A percentile compares a stretch with the other conserved stretches of the same genome.
phyloP scores from a whole-genome alignment of 2,797 vertebrate genomes.

The Tympanoctomys barrerae region DNA sequence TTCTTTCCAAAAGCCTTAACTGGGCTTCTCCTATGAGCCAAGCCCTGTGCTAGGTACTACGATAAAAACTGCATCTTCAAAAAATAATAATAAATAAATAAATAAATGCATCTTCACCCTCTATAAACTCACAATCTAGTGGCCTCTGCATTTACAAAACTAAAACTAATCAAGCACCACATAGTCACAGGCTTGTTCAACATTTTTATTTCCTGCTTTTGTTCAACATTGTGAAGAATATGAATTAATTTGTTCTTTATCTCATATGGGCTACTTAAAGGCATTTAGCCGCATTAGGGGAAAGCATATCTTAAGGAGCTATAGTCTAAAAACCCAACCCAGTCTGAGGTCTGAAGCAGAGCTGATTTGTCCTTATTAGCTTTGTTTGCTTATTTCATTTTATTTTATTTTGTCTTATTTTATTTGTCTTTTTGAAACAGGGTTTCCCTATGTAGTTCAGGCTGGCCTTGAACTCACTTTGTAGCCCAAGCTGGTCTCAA shows the following conservation, averaged over 20 bases:
- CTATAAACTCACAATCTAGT: background rate
- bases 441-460: background rate
- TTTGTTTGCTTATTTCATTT: background rate
- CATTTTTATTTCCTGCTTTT: background rate
- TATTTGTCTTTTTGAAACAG: background rate
- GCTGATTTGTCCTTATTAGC: background rate
- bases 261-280: background rate
- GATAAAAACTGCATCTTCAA: background rate
- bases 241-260: slow-evolving; percentile 25
- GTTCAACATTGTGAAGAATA: background rate
- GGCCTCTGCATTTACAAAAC: background rate
- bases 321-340: background rate
- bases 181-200: background rate
- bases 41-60: background rate
- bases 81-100: no score
- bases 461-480: background rate
- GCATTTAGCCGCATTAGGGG: background rate
- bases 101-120: background rate
- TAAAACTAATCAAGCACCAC: background rate
- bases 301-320: background rate
- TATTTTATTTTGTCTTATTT: background rate
- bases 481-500: background rate
- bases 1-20: slow-evolving; percentile 13
- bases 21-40: background rate
- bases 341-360: slow-evolving; percentile 10